Evolutionary conservation across 2,888 invertebrate genomes (phyloP).

Genomic region (Thymelicus sylvestris): DNA sequence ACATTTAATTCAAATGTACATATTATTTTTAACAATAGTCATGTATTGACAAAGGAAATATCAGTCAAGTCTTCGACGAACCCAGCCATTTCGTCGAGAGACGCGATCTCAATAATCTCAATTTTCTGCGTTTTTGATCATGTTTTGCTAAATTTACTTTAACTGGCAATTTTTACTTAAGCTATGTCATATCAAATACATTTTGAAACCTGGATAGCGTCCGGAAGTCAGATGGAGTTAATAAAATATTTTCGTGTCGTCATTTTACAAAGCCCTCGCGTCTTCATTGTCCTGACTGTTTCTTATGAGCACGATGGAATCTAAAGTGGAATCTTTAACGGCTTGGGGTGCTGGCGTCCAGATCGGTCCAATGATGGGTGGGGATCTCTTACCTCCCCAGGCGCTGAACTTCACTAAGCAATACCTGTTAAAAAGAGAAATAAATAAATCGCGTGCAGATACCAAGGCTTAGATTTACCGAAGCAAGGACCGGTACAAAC

Average conservation of each 20-base stretch:
- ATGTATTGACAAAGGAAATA: constrained; percentile 33
- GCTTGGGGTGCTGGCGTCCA: constrained; percentile 69
- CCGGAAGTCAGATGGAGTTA: constrained; percentile 2
- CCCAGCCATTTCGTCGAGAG: constrained; percentile 64
- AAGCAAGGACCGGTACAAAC: too few species aligned
- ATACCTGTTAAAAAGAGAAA: too few species aligned
- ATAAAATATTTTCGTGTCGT: constrained; percentile 25
- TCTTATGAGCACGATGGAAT: constrained; percentile 67
- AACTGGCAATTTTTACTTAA: constrained; percentile 53
- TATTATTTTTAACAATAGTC: constrained; percentile 26
- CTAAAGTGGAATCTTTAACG: constrained; percentile 62
- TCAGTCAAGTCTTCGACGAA: constrained; percentile 52
- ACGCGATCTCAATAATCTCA: constrained; percentile 13
- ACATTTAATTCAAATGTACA: neutral
- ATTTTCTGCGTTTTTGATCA: constrained; percentile 38
- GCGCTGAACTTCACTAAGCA: constrained; percentile 74
- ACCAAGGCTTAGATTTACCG: too few species aligned
- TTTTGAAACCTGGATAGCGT: constrained; percentile 35
- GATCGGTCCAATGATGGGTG: constrained; percentile 78
- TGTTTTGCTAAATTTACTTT: constrained; percentile 20
- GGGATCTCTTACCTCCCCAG: constrained; percentile 78
- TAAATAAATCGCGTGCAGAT: too few species aligned
- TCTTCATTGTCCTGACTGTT: constrained; percentile 51
- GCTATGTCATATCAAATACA: constrained; percentile 2
- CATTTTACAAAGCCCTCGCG: constrained; percentile 38